phyloP scores from a whole-genome alignment of 1,140 invertebrate species.

The Zophobas morio region DNA sequence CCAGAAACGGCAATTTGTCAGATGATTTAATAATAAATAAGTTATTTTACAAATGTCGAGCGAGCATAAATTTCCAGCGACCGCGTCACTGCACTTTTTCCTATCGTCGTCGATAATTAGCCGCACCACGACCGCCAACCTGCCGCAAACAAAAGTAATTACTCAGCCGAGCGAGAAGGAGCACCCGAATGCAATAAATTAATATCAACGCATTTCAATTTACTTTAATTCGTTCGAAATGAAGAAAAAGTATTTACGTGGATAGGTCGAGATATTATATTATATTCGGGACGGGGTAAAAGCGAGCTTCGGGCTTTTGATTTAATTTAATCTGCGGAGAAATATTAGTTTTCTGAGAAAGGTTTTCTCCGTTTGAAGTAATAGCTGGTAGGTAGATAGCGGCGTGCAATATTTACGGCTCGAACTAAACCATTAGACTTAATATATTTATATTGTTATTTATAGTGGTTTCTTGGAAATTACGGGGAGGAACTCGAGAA shows the following conservation, averaged over 20 bases:
- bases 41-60: conserved; percentile 34
- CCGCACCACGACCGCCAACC: background rate
- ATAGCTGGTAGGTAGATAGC: conserved; percentile 56
- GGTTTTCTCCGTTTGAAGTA: conserved; percentile 59
- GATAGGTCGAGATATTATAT: conserved; percentile 56
- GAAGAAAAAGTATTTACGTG: conserved; percentile 58
- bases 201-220: conserved; percentile 57
- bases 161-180: conserved; percentile 47
- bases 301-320: conserved; percentile 58
- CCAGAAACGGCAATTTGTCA: conserved; percentile 48
- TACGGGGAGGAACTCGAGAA: conserved; percentile 50
- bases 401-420: conserved; percentile 59
- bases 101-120: conserved; percentile 10
- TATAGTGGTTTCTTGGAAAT: conserved; percentile 59
- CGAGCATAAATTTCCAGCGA: conserved; percentile 17
- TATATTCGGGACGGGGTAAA: conserved; percentile 54
- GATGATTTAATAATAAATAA: conserved; percentile 49
- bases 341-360: conserved; percentile 63
- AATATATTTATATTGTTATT: conserved; percentile 62
- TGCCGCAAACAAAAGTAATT: conserved; percentile 50
- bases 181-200: conserved; percentile 51
- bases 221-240: conserved; percentile 57
- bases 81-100: conserved; percentile 8
- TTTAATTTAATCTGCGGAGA: conserved; percentile 64
- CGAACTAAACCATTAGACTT: conserved; percentile 61